A percentile compares a stretch with the other conserved stretches of the same genome.
Evolutionary conservation across 2,797 vertebrate species (phyloP).

Genomic region (Cossypha heuglini): DNA sequence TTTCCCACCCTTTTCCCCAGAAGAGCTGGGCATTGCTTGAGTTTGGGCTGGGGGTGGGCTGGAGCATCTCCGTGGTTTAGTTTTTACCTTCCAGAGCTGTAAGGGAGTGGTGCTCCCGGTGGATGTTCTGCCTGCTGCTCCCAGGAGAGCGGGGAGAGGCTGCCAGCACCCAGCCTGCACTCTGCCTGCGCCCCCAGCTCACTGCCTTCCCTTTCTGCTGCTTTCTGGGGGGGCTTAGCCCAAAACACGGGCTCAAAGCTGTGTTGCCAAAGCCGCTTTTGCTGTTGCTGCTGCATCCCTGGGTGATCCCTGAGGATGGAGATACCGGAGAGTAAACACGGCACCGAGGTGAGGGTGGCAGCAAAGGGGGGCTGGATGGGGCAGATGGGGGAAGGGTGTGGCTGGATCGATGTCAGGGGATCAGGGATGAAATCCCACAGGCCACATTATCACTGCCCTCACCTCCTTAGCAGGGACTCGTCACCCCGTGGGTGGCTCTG

Average conservation of each 20-base stretch:
- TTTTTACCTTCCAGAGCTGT: not conserved
- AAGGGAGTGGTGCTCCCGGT: not conserved
- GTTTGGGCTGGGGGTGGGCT: not conserved
- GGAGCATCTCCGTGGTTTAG: not conserved
- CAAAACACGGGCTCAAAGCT: rapidly evolving
- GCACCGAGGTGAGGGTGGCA: rapidly evolving
- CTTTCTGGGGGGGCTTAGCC: not conserved
- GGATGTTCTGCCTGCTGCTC: not conserved
- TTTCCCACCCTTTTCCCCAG: not conserved
- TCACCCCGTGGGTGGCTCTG: rapidly evolving
- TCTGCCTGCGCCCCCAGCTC: not conserved
- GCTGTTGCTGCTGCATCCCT: not conserved
- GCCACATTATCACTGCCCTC: not conserved
- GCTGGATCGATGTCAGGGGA: rapidly evolving
- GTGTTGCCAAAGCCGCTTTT: rapidly evolving
- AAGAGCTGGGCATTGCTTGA: not conserved
- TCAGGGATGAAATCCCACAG: not conserved
- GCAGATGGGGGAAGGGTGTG: not conserved
- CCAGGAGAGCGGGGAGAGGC: not conserved
- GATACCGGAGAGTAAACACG: rapidly evolving
- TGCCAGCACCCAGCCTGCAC: not conserved
- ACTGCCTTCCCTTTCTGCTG: not conserved
- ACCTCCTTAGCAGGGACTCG: not conserved
- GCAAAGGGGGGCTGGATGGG: rapidly evolving
- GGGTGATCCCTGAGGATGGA: not conserved